These are phyloP conservation scores for Seira sanloemensis DNA, from an alignment of 2,888 invertebrate genomes.

Conservation along the genomic window DNA sequence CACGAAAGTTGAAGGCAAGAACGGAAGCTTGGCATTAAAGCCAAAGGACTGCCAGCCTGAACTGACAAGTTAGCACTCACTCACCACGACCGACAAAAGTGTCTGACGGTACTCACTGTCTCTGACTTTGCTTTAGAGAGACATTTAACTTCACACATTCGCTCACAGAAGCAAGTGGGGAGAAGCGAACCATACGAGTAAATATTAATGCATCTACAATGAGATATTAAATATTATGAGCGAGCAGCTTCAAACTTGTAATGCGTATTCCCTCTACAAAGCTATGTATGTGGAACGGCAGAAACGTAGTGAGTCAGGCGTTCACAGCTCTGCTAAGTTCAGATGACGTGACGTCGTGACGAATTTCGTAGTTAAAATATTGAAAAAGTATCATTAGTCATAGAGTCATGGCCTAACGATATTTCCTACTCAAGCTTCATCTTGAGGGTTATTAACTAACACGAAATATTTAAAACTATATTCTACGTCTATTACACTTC, in stretches of 20 bases:
- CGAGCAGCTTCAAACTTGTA: too few relatives aligned
- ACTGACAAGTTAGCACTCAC: neutral
- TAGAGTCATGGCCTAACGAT: too few relatives aligned
- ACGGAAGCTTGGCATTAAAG: too few relatives aligned
- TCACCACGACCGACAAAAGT: neutral
- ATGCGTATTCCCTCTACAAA: too few relatives aligned
- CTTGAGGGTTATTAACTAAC: neutral
- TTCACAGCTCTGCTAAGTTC: slow-evolving; percentile 37
- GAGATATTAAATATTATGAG: too few relatives aligned
- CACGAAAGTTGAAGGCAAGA: too few relatives aligned
- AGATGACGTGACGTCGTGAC: slow-evolving; percentile 62
- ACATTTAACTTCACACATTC: neutral
- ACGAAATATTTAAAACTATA: slow-evolving; percentile 3
- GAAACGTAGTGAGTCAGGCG: slow-evolving; percentile 24
- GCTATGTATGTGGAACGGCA: neutral
- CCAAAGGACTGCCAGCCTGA: neutral
- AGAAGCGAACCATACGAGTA: too few relatives aligned
- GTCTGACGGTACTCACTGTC: neutral
- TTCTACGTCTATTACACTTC: slow-evolving; percentile 6
- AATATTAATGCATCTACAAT: too few relatives aligned
- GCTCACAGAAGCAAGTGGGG: neutral
- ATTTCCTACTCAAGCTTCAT: slow-evolving; percentile 34
- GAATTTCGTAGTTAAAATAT: slow-evolving; percentile 54
- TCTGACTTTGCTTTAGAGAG: neutral
- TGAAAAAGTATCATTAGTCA: slow-evolving; percentile 59